phyloP scores from a whole-genome alignment of 1,140 invertebrate species.

The Heliconius eleuchia region DNA sequence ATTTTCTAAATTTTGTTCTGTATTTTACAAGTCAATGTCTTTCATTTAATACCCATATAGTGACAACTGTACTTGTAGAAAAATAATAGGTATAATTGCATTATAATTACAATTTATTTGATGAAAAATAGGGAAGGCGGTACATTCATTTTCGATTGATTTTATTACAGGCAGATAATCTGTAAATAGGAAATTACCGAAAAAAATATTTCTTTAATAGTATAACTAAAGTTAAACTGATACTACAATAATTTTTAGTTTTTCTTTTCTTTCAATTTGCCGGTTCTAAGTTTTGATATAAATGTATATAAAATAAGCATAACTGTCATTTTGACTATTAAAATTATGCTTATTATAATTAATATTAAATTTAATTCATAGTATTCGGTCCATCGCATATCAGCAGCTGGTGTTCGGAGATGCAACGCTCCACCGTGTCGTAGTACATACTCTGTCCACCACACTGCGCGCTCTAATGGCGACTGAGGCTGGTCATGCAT shows the following conservation, averaged over 20 bases:
- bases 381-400: constrained; percentile 20
- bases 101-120: too few relatives aligned
- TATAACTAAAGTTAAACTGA: too few relatives aligned
- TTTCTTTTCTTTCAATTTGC: not conserved
- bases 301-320: not conserved
- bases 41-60: too few relatives aligned
- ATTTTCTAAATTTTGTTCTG: too few relatives aligned
- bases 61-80: too few relatives aligned
- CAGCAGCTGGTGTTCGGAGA: constrained; percentile 50
- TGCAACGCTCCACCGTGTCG: constrained; percentile 75
- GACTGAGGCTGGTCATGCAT: constrained; percentile 80
- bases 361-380: constrained; percentile 23
- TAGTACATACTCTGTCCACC: constrained; percentile 79
- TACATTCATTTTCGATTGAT: too few relatives aligned
- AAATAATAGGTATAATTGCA: too few relatives aligned
- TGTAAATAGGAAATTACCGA: too few relatives aligned
- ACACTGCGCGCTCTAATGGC: constrained; percentile 74
- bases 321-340: not conserved
- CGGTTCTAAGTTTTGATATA: not conserved
- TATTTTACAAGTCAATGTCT: too few relatives aligned
- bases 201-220: too few relatives aligned
- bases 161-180: too few relatives aligned
- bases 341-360: not conserved
- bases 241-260: not conserved
- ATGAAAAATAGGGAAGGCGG: too few relatives aligned